phyloP scores from a whole-genome alignment of 2,888 invertebrate genomes.

The Chaetogeoica ovagalla region DNA sequence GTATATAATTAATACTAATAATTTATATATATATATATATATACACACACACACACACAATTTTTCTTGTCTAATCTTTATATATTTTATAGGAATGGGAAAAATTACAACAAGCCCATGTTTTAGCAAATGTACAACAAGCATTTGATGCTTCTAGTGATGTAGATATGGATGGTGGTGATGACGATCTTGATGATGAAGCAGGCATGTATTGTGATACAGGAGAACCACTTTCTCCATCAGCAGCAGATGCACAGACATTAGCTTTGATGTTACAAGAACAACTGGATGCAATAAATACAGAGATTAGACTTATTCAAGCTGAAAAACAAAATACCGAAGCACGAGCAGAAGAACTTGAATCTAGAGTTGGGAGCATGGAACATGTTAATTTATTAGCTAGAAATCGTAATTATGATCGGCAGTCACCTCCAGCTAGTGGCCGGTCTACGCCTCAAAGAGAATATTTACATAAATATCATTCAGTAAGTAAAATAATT shows the following conservation, averaged over 20 bases:
- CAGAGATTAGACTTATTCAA: conserved; percentile 88
- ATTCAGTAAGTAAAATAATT: conserved; percentile 74
- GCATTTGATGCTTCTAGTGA: conserved; percentile 89
- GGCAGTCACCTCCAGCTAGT: conserved; percentile 81
- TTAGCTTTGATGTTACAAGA: conserved; percentile 98
- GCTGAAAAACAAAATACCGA: conserved; percentile 98
- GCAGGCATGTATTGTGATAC: conserved; percentile 57
- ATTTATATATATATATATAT: too few relatives aligned
- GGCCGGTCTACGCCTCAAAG: conserved; percentile 86
- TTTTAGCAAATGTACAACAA: conserved; percentile 87
- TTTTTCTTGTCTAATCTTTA: neutral
- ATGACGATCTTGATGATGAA: conserved; percentile 65
- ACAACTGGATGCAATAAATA: conserved; percentile 98
- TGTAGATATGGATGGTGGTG: conserved; percentile 71
- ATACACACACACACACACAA: too few relatives aligned
- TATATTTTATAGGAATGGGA: conserved; percentile 78
- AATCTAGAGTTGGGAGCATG: conserved; percentile 92
- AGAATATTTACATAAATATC: conserved; percentile 90
- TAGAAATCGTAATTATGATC: conserved; percentile 71
- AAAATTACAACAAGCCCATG: conserved; percentile 88
- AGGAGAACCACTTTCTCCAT: conserved; percentile 58
- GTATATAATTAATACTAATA: conserved; percentile 56
- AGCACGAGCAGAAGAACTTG: conserved; percentile 94
- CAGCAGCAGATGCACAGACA: conserved; percentile 90
- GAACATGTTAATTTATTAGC: conserved; percentile 88